Evolutionary conservation across 2,888 invertebrate genomes (phyloP).

Genomic region (Rhodophaea formosa): DNA sequence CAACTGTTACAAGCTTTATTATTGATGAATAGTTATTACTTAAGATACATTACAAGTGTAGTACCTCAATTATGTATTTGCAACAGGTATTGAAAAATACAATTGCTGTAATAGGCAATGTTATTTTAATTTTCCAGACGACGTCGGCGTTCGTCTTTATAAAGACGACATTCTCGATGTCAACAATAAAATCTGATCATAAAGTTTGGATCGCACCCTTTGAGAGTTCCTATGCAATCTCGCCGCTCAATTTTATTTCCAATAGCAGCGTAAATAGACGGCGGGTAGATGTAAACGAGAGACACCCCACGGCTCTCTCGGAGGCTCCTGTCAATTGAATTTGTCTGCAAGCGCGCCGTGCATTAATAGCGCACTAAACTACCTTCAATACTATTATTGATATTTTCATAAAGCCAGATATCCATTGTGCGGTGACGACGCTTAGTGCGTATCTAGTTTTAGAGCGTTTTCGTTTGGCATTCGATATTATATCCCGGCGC

Average conservation of each 20-base stretch:
- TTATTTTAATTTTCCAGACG: conserved; percentile 46
- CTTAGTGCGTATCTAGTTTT: conserved; percentile 54
- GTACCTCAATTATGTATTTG: background rate
- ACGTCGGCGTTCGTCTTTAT: conserved; percentile 49
- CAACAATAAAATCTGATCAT: conserved; percentile 70
- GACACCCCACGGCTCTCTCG: conserved; percentile 66
- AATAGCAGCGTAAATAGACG: conserved; percentile 71
- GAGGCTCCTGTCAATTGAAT: conserved; percentile 77
- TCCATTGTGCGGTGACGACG: conserved; percentile 55
- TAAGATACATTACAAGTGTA: background rate
- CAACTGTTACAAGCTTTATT: conserved; percentile 4
- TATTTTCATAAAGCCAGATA: conserved; percentile 66
- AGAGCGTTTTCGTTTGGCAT: conserved; percentile 57
- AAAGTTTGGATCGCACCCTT: conserved; percentile 67
- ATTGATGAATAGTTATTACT: conserved; percentile 9
- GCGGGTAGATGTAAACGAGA: conserved; percentile 67
- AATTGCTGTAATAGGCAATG: background rate
- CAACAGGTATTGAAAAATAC: background rate
- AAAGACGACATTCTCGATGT: conserved; percentile 58
- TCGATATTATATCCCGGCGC: conserved; percentile 53
- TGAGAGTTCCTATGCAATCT: conserved; percentile 68
- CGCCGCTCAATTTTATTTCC: conserved; percentile 71
- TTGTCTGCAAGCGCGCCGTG: conserved; percentile 75
- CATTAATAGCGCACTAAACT: conserved; percentile 75
- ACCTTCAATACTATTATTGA: conserved; percentile 68